Percentiles rank a stretch among this genome's conserved stretches.
phyloP scores from a whole-genome alignment of 1,140 invertebrate species.

The Pseudomyrmex pallidus region DNA sequence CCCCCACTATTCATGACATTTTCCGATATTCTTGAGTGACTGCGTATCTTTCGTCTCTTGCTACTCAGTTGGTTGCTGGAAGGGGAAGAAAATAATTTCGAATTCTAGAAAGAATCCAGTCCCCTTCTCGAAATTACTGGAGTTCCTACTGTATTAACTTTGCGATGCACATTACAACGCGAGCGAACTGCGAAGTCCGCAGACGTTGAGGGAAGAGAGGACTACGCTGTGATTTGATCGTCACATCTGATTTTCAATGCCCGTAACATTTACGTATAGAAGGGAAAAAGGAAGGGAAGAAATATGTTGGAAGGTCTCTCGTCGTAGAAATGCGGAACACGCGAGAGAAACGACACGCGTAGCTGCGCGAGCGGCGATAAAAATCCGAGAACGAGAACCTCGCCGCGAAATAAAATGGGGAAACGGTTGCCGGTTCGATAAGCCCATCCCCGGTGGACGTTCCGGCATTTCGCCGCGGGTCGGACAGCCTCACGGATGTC shows the following conservation, averaged over 20 bases:
- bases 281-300: neutral
- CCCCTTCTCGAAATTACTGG: no score
- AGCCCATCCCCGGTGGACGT: constrained; percentile 51
- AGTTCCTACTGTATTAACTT: no score
- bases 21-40: no score
- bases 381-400: constrained; percentile 51
- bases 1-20: no score
- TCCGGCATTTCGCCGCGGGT: constrained; percentile 43
- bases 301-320: neutral
- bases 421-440: constrained; percentile 46
- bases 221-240: no score
- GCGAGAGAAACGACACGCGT: constrained; percentile 42
- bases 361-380: constrained; percentile 12
- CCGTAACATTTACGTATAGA: neutral
- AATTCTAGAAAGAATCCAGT: no score
- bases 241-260: neutral
- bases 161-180: no score
- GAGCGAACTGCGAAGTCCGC: no score
- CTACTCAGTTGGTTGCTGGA: no score
- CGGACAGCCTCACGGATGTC: constrained; percentile 29
- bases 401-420: constrained; percentile 51
- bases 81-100: no score
- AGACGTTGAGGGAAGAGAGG: no score
- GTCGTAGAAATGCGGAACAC: constrained; percentile 11
- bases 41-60: no score